These are phyloP conservation scores for Clarias batrachus DNA, from an alignment of 2,113 vertebrate genomes.

Conservation along the genomic window DNA sequence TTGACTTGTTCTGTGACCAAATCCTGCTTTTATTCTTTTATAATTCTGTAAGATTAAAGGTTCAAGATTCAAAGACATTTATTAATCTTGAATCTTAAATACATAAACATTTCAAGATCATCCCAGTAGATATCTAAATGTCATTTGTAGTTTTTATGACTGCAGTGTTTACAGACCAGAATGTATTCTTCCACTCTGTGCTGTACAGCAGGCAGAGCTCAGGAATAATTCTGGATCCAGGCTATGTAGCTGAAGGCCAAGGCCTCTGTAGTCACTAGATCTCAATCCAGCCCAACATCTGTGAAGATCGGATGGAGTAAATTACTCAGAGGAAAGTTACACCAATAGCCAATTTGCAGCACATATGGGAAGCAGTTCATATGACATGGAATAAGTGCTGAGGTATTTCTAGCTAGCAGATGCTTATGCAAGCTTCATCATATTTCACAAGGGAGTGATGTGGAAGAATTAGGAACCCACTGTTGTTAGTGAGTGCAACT, in stretches of 20 bases:
- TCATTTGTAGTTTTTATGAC: neutral
- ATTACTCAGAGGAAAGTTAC: slow-evolving; percentile 39
- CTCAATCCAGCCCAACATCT: slow-evolving; percentile 2
- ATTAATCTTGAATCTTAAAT: no score
- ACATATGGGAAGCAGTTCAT: slow-evolving; percentile 6
- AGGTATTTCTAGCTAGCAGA: slow-evolving; percentile 4
- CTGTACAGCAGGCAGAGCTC: neutral
- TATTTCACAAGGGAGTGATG: neutral
- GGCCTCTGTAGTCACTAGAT: neutral
- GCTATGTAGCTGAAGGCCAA: neutral
- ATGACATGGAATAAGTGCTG: slow-evolving; percentile 10
- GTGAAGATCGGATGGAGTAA: slow-evolving; percentile 6
- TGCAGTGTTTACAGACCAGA: neutral
- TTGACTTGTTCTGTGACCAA: neutral
- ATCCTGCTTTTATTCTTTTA: neutral
- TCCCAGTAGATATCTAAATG: neutral
- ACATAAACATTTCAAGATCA: neutral
- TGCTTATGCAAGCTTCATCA: slow-evolving; percentile 16
- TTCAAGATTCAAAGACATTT: no score
- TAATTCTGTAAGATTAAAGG: neutral
- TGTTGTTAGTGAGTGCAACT: neutral
- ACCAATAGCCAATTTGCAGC: neutral
- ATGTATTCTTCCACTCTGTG: neutral
- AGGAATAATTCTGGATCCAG: neutral
- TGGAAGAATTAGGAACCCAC: neutral